These are phyloP conservation scores for Trypoxylus dichotomus DNA, from an alignment of 1,140 invertebrate genomes.

Conservation along the genomic window DNA sequence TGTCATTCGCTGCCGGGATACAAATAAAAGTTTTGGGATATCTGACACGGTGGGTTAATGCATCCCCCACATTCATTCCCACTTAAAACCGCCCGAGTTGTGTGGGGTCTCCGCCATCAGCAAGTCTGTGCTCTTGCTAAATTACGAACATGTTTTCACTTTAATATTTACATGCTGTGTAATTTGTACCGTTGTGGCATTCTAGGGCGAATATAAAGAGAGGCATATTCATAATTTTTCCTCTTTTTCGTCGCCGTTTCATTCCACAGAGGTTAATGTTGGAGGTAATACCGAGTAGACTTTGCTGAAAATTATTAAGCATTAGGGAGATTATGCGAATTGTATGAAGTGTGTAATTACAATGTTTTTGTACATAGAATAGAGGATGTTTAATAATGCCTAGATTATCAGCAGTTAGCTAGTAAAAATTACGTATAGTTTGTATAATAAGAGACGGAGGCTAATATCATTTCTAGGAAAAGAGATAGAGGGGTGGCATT, in stretches of 20 bases:
- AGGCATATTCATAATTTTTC: neutral
- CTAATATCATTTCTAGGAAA: too few species aligned
- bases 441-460: too few species aligned
- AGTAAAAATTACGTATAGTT: too few species aligned
- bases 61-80: conserved; percentile 6
- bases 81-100: neutral
- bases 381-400: too few species aligned
- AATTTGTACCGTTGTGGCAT: neutral
- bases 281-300: neutral
- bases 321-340: too few species aligned
- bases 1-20: neutral
- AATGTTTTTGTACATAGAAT: too few species aligned
- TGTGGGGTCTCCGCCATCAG: neutral
- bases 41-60: conserved; percentile 10
- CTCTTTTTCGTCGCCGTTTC: neutral
- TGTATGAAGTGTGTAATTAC: too few species aligned
- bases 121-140: neutral
- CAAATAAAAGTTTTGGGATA: conserved; percentile 17
- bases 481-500: too few species aligned
- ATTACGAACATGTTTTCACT: conserved; percentile 20
- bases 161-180: conserved; percentile 14
- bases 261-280: neutral
- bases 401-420: too few species aligned
- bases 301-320: neutral
- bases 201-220: neutral